Evolutionary conservation across 2,113 vertebrate genomes (phyloP), one percentile per base, ranked within the genome.

Genomic region (Andinoacara biseriatus): DNA sequence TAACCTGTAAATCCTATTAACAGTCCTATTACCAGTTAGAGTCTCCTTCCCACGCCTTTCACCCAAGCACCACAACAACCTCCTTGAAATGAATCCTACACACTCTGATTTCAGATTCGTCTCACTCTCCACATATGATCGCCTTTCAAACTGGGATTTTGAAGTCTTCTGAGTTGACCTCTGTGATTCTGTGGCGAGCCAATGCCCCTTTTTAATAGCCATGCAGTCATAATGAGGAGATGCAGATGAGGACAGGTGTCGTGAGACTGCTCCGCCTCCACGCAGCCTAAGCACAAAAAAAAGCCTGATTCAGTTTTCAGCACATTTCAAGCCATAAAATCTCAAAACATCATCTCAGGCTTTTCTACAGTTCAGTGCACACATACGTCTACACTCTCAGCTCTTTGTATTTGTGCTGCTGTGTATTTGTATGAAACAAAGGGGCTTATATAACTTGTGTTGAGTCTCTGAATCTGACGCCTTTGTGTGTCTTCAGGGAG

Each of bases 1-100:
- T 29, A 78, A 86, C 83, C 84, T 65, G 75, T 59, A 91, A 92
- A 94, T 94, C 91, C 91, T 91, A 89, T 93, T 94, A 92, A 85
- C 72, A 62, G 81, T 58, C 61, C 40, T 61, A 60, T 69, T 81
- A 75, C 78, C 56, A 56, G 87, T 57, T 78, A 54, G 83, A 76
- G 56, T 86, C 78, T 83, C 90, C 91, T 90, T 84, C 75, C 59
- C 38, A 38, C 17, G 75, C 11, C 89, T 89, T 91, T 91, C 79
- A 76, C 81, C 38, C 3, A 4, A 8, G 22, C 63, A 31, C 79
- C 80, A 49, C 1, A 78, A 74, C 85, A 79, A 78, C 69, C 24
- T 49, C 46, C 14, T 31, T 43, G 7, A 54, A 75, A 49, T n/a
- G 80, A 78, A 62, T 29, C 82, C 49, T 2, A 10, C 22, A 65